Conservation (phyloP, 2,113 vertebrate species). For the Gracilinanus agilis region DNA sequence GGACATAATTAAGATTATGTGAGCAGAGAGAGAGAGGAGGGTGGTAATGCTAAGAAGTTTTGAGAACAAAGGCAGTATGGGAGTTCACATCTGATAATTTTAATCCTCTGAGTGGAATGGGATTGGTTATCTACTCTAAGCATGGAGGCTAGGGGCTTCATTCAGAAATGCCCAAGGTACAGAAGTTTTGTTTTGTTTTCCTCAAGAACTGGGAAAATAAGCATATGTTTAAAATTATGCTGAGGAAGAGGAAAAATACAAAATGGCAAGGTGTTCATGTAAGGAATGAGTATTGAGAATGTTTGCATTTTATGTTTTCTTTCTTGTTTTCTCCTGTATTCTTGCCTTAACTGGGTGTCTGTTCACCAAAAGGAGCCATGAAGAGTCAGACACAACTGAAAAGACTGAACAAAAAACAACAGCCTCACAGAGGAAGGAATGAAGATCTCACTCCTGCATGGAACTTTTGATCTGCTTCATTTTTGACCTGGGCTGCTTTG, state of each 20-base stretch:
- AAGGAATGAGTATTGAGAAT: background rate
- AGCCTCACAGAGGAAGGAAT: background rate
- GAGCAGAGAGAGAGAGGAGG: background rate
- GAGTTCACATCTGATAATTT: background rate
- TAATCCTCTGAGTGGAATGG: background rate
- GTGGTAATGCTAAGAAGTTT: too few species aligned
- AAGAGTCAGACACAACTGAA: background rate
- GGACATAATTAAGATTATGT: background rate
- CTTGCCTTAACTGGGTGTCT: background rate
- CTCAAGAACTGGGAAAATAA: background rate
- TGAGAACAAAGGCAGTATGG: too few species aligned
- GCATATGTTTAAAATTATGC: background rate
- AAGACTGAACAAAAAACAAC: background rate
- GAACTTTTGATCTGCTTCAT: background rate
- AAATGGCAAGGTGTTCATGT: background rate
- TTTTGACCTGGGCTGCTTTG: background rate
- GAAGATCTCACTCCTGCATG: background rate
- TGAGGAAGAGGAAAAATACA: background rate
- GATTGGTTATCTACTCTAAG: background rate
- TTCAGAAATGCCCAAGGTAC: background rate
- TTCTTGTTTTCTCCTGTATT: background rate
- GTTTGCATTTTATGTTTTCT: background rate
- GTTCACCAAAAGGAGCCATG: background rate
- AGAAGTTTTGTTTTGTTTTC: background rate
- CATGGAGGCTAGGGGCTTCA: background rate